Evolutionary conservation across 2,113 vertebrate species (phyloP).

Genomic region (Gymnogyps californianus): DNA sequence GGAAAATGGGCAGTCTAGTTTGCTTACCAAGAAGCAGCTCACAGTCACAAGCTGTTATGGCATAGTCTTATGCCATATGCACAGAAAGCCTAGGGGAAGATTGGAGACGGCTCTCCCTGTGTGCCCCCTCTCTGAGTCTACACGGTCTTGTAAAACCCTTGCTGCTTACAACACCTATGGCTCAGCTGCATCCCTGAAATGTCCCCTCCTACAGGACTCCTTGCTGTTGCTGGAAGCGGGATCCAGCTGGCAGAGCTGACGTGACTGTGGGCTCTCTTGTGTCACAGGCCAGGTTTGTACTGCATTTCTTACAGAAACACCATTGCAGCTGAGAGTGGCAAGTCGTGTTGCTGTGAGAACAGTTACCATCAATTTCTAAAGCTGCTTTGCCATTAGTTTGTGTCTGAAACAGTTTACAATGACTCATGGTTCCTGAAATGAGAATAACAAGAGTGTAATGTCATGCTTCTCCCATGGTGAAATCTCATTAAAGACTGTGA

Average conservation of each 20-base stretch:
- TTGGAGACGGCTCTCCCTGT: fast-evolving
- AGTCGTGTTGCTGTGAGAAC: not conserved
- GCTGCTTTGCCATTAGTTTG: not conserved
- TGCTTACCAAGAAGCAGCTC: not conserved
- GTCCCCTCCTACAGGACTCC: not conserved
- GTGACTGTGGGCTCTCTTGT: not conserved
- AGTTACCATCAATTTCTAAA: not conserved
- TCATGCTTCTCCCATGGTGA: not conserved
- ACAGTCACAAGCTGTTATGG: not conserved
- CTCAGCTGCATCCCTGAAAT: not conserved
- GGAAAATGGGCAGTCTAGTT: not conserved
- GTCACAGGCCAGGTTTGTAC: not conserved
- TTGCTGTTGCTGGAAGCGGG: not conserved
- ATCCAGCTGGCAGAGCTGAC: not conserved
- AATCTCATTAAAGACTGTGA: not conserved
- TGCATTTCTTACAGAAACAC: not conserved
- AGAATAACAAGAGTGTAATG: not conserved
- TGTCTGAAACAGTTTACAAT: not conserved
- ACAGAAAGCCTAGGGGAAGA: not conserved
- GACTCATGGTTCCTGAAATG: not conserved
- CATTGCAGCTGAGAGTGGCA: not conserved
- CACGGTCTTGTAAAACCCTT: not conserved
- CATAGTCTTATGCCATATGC: not conserved
- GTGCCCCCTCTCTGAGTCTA: no score
- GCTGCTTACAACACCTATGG: not conserved